Evolutionary conservation across 2,888 invertebrate species (phyloP).

Genomic region (Osmoderma eremita): DNA sequence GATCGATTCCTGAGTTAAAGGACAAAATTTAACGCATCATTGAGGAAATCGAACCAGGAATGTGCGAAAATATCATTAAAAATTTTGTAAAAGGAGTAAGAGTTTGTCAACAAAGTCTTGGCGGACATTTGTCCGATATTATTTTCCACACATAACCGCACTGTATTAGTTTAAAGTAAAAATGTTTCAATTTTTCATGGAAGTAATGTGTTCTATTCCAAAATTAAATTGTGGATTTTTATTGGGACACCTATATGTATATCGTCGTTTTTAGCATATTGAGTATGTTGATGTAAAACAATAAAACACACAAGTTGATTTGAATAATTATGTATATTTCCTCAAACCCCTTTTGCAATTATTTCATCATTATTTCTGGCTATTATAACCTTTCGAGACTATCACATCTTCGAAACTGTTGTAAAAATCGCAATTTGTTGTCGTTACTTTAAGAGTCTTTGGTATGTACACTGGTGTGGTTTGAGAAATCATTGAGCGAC

Average conservation of each 20-base stretch:
- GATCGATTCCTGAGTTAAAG: neutral
- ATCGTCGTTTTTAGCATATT: too few relatives aligned
- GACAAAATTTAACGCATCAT: neutral
- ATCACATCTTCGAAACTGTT: conserved; percentile 23
- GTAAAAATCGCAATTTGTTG: conserved; percentile 25
- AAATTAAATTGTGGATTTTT: too few relatives aligned
- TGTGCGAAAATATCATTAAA: neutral
- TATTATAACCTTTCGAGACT: conserved; percentile 26
- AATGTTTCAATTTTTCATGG: too few relatives aligned
- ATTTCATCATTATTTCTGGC: conserved; percentile 9
- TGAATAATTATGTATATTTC: neutral
- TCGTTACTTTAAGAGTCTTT: conserved; percentile 13
- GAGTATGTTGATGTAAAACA: too few relatives aligned
- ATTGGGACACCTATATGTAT: too few relatives aligned
- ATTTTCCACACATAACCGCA: neutral
- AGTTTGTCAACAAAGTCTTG: conserved; percentile 4
- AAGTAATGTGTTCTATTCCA: too few relatives aligned
- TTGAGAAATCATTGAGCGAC: conserved; percentile 35
- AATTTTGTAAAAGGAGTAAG: neutral
- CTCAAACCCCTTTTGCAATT: conserved; percentile 19
- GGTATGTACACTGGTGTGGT: neutral
- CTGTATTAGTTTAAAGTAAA: too few relatives aligned
- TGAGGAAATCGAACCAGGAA: neutral
- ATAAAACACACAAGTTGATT: too few relatives aligned
- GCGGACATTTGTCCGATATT: neutral